phyloP scores from a whole-genome alignment of 2,113 vertebrate species.

The Myotis lucifugus region DNA sequence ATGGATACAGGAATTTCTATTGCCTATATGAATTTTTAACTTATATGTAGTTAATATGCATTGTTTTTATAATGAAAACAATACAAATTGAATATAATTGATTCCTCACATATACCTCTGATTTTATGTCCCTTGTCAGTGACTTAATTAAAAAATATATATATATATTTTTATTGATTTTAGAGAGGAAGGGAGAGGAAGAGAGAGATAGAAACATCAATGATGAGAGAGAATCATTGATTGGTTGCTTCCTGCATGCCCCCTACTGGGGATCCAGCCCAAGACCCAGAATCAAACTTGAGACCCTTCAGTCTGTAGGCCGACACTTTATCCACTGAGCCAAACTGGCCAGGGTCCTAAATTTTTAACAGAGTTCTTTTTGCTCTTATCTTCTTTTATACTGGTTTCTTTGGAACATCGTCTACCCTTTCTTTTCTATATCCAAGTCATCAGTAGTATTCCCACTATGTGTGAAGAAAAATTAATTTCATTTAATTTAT shows the following conservation, averaged over 20 bases:
- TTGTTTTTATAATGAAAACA: constrained; percentile 39
- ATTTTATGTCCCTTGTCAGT: not conserved
- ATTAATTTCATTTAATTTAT: constrained; percentile 11
- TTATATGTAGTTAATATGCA: not conserved
- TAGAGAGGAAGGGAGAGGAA: too few species aligned
- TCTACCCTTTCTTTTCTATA: not conserved
- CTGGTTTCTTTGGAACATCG: not conserved
- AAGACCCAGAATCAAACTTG: too few species aligned
- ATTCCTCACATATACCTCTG: not conserved
- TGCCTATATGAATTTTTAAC: not conserved
- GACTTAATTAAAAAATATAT: not conserved
- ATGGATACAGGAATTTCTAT: not conserved
- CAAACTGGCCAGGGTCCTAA: too few species aligned
- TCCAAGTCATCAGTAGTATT: not conserved
- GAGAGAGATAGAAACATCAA: too few species aligned
- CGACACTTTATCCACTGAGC: too few species aligned
- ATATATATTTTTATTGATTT: too few species aligned
- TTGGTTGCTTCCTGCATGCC: too few species aligned
- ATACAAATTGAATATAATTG: not conserved
- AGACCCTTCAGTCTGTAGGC: too few species aligned
- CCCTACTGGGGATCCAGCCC: too few species aligned
- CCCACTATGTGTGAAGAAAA: constrained; percentile 13
- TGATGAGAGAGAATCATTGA: too few species aligned
- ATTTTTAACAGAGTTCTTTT: not conserved
- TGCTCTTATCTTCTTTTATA: not conserved